Evolutionary conservation across 64 coral and sea anemone genomes (phyloP), one percentile per base, ranked within the genome.

Genomic region (Stichodactyla helianthus): DNA sequence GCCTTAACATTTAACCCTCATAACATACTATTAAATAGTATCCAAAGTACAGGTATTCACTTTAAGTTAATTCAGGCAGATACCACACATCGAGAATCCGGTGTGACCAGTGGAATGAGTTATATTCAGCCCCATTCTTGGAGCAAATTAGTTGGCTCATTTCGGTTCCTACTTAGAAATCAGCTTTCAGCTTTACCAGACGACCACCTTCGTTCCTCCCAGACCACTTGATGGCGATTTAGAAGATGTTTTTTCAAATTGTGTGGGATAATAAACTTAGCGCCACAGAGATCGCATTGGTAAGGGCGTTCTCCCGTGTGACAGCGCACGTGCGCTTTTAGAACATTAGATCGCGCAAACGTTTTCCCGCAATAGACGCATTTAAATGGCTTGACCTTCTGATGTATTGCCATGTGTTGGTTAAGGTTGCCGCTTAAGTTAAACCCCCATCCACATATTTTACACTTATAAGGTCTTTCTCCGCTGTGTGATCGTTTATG

Each of bases 361-460:
- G 95, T 93, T 71, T 97, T 97, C 4, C 91, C 92, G 68, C 95
- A 97, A 59, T 93, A 93, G 53, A 93, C 92, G 83, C 95, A 97
- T 78, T 93, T 93, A 57, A 93, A 97, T 52, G 95, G 91, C 51
- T 97, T 97, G 52, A 93, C 95, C 77, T 97, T 93, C 28, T 93
- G 92, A 35, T 97, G 95, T 55, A 97, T 97, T 9, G 91, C 92
- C 65, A 93, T 86, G 68, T 97, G 95, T 79, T 97, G 91, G 80
- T 93, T 97, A 6, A 97, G 70, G 65, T 97, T 93, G 27, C 91
- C 91, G 62, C 89, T 93, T 59, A 93, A 91, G 18, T 93, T 97
- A 50, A 97, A 97, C 5, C 92, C 95, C 92, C 92, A 93, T 12
- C 92, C 86, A 68, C 95, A 97, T 10, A 97, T 93, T 28, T 93